Evolutionary conservation across 2,113 vertebrate species (phyloP), one percentile per base, ranked within the genome.

Genomic region (Microcebus jonahi): DNA sequence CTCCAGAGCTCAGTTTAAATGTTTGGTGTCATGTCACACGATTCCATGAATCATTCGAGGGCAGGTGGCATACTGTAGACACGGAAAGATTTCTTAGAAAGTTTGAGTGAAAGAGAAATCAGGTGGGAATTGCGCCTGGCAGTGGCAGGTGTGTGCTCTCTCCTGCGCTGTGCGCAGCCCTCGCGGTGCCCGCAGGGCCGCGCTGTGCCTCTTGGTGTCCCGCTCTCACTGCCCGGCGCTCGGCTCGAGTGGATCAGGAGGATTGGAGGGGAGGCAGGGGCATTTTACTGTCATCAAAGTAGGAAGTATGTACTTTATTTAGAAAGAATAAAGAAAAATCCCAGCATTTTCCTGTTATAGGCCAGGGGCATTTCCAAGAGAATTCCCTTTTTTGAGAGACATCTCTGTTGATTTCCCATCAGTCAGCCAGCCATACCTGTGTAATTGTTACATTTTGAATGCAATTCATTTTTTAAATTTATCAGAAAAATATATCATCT

Each of bases 181-280:
- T 39, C 31, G 0, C 1, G 2, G n/a, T 31, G 7, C 39, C 12
- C 13, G 11, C 31, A n/a, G 4, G 34, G 5, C 39, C 1, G 0
- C 14, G 0, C 55, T 10, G 6, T 65, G 53, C 25, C 25, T 63
- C 59, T 61, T 11, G 11, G 9, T 4, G 3, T 63, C 59, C 59
- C 23, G 11, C 13, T 63, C 25, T 63, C 61, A 29, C 25, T 63
- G 31, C 42, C 92, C 11, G 1, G 8, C 18, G 6, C 31, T 4
- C 70, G n/a, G 29, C 42, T 73, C 14, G 0, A 45, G 45, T 45
- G 45, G 48, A 89, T n/a, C 2, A 4, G 13, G 23, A 13, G 27
- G 20, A 36, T 55, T 34, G 4, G 14, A 25, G 4, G 4, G 1
- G 23, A 65, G 7, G 25, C 8, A 34, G 63, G 3, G 23, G 27